Base-by-base conservation (phyloP, 2,797 vertebrate genomes). In the Tapirus indicus region DNA sequence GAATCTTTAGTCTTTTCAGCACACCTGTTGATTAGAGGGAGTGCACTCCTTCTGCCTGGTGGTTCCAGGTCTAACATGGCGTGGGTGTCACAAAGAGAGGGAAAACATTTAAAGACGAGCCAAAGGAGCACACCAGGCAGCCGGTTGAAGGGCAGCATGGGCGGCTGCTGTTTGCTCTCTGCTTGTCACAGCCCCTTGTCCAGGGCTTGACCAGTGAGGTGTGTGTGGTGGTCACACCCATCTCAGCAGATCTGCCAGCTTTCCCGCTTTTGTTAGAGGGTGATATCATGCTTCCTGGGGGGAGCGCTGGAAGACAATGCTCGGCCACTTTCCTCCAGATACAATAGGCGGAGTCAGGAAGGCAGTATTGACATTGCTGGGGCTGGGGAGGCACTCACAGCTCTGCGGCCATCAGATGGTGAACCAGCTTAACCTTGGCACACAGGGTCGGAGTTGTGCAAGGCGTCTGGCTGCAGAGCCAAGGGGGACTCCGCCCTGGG, bases 211-310 rank as follows among this genome's bases (percentile, higher is more conserved):
- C 87, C 95, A 93, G 92, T 29, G 98, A 99, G 98, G 98, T 98
- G 98, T 98, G 98, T 98, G 95, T 97, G 62, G 88, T 23, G 90
- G 98, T 98, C 98, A 99, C 98, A 99, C 98, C 98, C 99, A 98
- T 99, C 98, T 98, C 98, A 66, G 96, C 96, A 98, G 98, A 98
- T 99, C 98, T 99, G 98, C 98, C 98, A 98, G 99, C 98, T 99
- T 99, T 99, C 99, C 99, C 99, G 98, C 98, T 99, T 99, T 99
- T 99, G 99, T 99, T 99, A 97, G 97, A 97, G 97, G 94, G 98
- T 99, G 99, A 99, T 99, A 99, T 99, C 99, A 99, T 99, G 98
- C 97, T 99, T 99, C 99, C 99, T 99, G 99, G 98, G 98, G 99
- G 97, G 25, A 98, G 98, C 12, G 0, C 91, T 97, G 96, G 98